Evolutionary conservation across 2,797 vertebrate species (phyloP).

Genomic region (Typhlichthys subterraneus): DNA sequence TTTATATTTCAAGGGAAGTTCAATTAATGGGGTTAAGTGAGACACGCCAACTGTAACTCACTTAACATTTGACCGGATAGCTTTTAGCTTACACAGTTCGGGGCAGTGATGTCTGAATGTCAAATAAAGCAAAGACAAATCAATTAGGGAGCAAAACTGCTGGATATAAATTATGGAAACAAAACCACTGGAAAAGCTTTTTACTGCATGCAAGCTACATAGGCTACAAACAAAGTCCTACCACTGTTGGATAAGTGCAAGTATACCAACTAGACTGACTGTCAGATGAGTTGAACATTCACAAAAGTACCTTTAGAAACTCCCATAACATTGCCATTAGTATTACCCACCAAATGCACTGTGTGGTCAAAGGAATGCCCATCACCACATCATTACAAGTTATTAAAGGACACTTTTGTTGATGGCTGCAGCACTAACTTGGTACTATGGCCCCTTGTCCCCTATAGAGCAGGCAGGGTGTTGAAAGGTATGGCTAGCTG

Average conservation of each 20-base stretch:
- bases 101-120: constrained; percentile 58
- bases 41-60: constrained; percentile 68
- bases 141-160: constrained; percentile 15
- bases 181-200: too few species aligned
- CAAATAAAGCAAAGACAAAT: constrained; percentile 57
- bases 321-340: neutral
- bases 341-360: constrained; percentile 28
- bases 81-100: constrained; percentile 63
- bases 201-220: too few species aligned
- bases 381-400: constrained; percentile 47
- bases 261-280: too few species aligned
- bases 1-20: constrained; percentile 71
- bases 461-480: constrained; percentile 36
- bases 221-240: too few species aligned
- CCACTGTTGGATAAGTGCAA: too few species aligned
- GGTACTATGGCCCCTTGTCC: constrained; percentile 19
- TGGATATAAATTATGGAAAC: too few species aligned
- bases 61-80: constrained; percentile 75
- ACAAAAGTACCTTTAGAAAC: too few species aligned
- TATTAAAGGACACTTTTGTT: constrained; percentile 51
- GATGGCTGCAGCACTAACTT: constrained; percentile 30
- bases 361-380: constrained; percentile 49
- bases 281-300: too few species aligned
- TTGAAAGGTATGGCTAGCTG: constrained; percentile 54
- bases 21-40: constrained; percentile 76